Conservation (phyloP, 2,888 invertebrate species). For the Agonopterix arenella region DNA sequence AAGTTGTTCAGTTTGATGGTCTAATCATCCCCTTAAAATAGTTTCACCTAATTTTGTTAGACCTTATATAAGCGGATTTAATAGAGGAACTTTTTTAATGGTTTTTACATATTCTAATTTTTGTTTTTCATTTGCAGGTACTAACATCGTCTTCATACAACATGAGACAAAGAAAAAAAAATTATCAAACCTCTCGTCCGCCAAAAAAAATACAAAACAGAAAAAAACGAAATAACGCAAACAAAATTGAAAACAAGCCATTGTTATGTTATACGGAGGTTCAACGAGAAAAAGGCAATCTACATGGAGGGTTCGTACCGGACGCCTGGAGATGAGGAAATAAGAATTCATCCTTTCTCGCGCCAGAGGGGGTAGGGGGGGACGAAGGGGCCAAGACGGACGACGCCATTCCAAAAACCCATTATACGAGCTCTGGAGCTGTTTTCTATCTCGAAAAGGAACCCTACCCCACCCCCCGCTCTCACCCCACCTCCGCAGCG, state of each 20-base stretch:
- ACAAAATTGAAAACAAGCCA: conserved; percentile 74
- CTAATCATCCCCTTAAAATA: no score
- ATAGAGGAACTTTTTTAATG: no score
- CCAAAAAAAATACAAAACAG: conserved; percentile 13
- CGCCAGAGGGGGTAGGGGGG: conserved; percentile 36
- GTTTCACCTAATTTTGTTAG: no score
- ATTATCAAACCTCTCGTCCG: background rate
- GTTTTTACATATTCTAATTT: no score
- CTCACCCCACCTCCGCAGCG: conserved; percentile 35
- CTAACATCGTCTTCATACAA: no score
- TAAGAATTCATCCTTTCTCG: conserved; percentile 77
- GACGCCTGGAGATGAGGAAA: conserved; percentile 74
- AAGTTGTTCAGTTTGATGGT: no score
- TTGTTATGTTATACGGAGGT: conserved; percentile 74
- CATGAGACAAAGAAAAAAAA: background rate
- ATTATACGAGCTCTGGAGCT: conserved; percentile 82
- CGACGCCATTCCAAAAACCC: conserved; percentile 84
- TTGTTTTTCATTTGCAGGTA: no score
- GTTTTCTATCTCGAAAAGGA: conserved; percentile 77
- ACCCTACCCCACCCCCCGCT: conserved; percentile 37
- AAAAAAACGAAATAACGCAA: conserved; percentile 46
- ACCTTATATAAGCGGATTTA: no score
- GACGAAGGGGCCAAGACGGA: conserved; percentile 78
- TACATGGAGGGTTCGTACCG: conserved; percentile 71
- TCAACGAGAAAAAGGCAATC: conserved; percentile 72